These are phyloP conservation scores for Prunella himalayana DNA, from an alignment of 2,113 vertebrate genomes.

Conservation along the genomic window DNA sequence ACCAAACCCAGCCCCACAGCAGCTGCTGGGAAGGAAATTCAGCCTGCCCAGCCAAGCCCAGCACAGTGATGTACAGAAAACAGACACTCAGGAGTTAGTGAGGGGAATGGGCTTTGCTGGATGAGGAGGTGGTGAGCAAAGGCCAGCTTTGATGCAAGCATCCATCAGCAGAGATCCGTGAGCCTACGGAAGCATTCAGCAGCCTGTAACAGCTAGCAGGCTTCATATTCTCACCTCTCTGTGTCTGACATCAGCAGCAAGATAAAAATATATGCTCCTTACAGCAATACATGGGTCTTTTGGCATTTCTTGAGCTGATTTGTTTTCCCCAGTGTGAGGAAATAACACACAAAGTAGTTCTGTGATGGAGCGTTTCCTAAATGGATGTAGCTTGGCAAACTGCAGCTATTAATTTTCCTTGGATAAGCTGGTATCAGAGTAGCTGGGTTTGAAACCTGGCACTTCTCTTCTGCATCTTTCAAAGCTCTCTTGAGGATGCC, in stretches of 20 bases:
- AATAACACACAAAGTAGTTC: neutral
- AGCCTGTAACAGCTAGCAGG: neutral
- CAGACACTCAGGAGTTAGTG: accelerated
- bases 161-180: neutral
- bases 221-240: constrained; percentile 8
- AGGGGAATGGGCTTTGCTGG: neutral
- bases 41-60: neutral
- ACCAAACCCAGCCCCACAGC: neutral
- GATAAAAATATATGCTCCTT: neutral
- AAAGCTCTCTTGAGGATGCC: neutral
- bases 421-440: neutral
- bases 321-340: neutral
- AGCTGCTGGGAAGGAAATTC: neutral
- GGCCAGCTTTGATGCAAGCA: constrained; percentile 31
- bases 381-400: neutral
- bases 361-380: neutral
- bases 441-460: neutral
- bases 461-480: neutral
- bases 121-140: constrained; percentile 21
- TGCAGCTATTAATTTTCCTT: neutral
- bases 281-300: neutral
- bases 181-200: neutral
- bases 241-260: neutral
- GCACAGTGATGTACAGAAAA: neutral
- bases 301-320: neutral